These are phyloP conservation scores for Rambutsinella grinnellia DNA, from an alignment of 2,888 invertebrate species.

Conservation along the genomic window DNA sequence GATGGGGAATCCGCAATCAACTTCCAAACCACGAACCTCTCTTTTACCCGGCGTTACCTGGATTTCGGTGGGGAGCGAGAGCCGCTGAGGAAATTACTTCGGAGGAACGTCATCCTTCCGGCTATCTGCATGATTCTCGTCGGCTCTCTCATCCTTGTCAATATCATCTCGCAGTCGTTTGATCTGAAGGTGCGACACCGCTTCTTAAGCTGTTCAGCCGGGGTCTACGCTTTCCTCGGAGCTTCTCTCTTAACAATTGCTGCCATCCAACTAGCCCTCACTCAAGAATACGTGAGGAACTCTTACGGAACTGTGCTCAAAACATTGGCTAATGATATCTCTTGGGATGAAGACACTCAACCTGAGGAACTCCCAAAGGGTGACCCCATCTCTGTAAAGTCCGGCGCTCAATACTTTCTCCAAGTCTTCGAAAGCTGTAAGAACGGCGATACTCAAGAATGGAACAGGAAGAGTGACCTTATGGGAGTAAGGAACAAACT, in stretches of 20 bases:
- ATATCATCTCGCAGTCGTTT: not conserved
- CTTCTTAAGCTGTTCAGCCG: not conserved
- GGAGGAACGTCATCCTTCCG: not conserved
- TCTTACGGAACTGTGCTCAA: not conserved
- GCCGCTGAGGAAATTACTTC: not conserved
- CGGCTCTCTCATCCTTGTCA: not conserved
- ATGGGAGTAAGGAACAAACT: not conserved
- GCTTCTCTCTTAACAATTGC: not conserved
- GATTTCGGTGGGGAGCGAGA: not conserved
- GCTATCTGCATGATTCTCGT: not conserved
- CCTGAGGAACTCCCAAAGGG: not conserved
- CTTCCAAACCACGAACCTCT: not conserved
- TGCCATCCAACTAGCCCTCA: not conserved
- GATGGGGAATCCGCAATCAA: not conserved
- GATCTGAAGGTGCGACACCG: not conserved
- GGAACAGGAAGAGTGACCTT: not conserved
- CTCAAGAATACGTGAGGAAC: not conserved
- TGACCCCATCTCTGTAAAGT: not conserved
- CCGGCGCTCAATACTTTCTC: not conserved
- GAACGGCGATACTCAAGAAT: not conserved
- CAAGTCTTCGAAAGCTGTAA: not conserved
- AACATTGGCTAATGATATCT: not conserved
- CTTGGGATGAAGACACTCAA: not conserved
- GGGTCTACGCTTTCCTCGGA: not conserved
- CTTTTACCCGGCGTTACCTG: not conserved